Evolutionary conservation across 2,797 vertebrate species (phyloP).

Genomic region (Helostoma temminkii): DNA sequence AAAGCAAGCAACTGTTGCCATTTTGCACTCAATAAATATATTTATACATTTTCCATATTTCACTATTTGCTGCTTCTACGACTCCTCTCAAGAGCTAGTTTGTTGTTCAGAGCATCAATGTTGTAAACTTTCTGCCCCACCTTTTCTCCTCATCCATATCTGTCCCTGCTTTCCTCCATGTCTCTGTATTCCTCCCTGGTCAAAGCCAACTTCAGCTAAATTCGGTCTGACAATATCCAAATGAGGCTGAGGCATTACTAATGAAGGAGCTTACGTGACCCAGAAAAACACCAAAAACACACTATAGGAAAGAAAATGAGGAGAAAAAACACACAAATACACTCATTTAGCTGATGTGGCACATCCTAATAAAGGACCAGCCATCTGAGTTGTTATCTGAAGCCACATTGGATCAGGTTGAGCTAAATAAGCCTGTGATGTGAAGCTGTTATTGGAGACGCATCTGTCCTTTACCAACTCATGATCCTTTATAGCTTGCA

Average conservation of each 20-base stretch:
- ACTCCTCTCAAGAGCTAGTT: conserved; percentile 24
- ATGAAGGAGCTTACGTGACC: conserved; percentile 34
- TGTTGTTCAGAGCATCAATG: background rate
- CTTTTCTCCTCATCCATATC: background rate
- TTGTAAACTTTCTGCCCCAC: too few species aligned
- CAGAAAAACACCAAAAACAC: conserved; percentile 23
- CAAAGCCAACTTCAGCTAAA: conserved; percentile 31
- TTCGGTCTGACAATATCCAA: conserved; percentile 39
- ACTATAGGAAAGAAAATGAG: background rate
- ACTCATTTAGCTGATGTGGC: conserved; percentile 5
- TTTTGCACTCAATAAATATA: background rate
- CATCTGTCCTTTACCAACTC: background rate
- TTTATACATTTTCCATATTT: conserved; percentile 15
- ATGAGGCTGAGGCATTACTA: conserved; percentile 37
- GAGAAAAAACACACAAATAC: conserved; percentile 17
- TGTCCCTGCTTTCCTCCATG: background rate
- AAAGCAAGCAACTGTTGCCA: background rate
- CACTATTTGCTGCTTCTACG: conserved; percentile 23
- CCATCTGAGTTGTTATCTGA: conserved; percentile 10
- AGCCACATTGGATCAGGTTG: conserved; percentile 5
- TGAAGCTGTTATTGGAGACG: background rate
- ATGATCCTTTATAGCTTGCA: background rate
- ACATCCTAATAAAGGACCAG: background rate
- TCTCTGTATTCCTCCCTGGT: conserved; percentile 19
- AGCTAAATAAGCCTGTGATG: background rate